These are phyloP conservation scores for Heteropelma amictum DNA, from an alignment of 2,888 invertebrate genomes.

Conservation along the genomic window DNA sequence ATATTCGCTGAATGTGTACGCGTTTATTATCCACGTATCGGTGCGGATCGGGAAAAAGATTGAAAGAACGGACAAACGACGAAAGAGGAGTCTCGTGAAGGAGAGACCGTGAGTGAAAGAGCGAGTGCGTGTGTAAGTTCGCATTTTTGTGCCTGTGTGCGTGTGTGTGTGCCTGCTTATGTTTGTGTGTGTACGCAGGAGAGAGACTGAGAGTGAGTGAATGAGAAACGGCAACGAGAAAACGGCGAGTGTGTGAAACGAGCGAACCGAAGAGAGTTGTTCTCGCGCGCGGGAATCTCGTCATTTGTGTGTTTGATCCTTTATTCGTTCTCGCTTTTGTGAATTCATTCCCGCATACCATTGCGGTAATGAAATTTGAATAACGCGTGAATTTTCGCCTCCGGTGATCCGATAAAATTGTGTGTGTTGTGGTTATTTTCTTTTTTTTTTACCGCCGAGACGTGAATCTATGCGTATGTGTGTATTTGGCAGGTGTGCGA, in stretches of 20 bases:
- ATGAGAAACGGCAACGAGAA: conserved; percentile 26
- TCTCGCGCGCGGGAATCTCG: conserved; percentile 74
- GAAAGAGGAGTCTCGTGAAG: conserved; percentile 35
- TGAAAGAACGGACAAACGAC: conserved; percentile 47
- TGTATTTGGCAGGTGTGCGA: conserved; percentile 42
- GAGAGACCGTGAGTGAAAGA: conserved; percentile 42
- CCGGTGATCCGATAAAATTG: conserved; percentile 11
- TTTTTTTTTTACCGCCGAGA: conserved; percentile 31
- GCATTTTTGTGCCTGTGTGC: conserved; percentile 3
- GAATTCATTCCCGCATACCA: neutral
- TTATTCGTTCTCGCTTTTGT: conserved; percentile 58
- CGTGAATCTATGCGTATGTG: conserved; percentile 28
- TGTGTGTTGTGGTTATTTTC: conserved; percentile 11
- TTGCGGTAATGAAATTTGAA: neutral
- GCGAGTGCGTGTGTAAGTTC: conserved; percentile 1
- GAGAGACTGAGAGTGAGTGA: conserved; percentile 29
- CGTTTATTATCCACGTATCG: conserved; percentile 45
- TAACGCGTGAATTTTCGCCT: neutral
- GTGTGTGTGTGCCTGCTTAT: neutral
- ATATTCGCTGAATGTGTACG: conserved; percentile 45
- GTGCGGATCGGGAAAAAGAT: conserved; percentile 58
- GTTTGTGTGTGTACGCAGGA: conserved; percentile 7
- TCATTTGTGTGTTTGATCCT: conserved; percentile 72
- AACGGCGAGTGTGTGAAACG: conserved; percentile 61
- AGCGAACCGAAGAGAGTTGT: conserved; percentile 68